Evolutionary conservation across 2,888 invertebrate species (phyloP).

Genomic region (Amitus sp.): DNA sequence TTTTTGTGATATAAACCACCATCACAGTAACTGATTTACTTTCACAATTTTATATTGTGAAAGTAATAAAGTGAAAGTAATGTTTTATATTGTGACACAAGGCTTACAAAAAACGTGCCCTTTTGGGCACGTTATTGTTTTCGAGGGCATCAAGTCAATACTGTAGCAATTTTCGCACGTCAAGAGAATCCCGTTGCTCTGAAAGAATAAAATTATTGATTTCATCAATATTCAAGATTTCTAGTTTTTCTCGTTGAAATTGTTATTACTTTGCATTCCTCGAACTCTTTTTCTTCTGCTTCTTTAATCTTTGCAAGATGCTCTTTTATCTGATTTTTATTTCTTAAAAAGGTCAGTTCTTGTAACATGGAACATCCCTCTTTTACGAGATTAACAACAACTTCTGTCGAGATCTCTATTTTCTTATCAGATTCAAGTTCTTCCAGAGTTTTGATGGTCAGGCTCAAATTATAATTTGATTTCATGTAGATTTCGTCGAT

Average conservation of each 20-base stretch:
- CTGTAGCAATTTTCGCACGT: slow-evolving; percentile 70
- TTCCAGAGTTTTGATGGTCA: background rate
- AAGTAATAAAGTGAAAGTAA: no score
- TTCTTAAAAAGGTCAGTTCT: background rate
- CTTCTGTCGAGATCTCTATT: background rate
- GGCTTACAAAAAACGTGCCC: slow-evolving; percentile 66
- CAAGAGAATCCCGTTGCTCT: slow-evolving; percentile 46
- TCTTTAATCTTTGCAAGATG: slow-evolving; percentile 40
- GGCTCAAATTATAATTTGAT: background rate
- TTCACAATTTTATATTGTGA: slow-evolving; percentile 59
- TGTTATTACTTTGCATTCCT: slow-evolving; percentile 52
- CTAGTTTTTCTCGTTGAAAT: no score
- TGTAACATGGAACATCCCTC: background rate
- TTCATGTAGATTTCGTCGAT: background rate
- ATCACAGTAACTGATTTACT: no score
- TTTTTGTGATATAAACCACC: no score
- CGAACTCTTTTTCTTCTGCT: slow-evolving; percentile 53
- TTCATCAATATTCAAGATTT: slow-evolving; percentile 1
- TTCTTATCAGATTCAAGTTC: background rate
- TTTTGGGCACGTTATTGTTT: slow-evolving; percentile 52
- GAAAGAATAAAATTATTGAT: background rate
- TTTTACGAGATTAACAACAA: background rate
- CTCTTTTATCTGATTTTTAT: background rate
- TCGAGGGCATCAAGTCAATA: slow-evolving; percentile 7
- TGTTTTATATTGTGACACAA: slow-evolving; percentile 65